These are phyloP conservation scores for Boleophthalmus pectinirostris DNA, from an alignment of 2,113 vertebrate genomes.

Conservation along the genomic window DNA sequence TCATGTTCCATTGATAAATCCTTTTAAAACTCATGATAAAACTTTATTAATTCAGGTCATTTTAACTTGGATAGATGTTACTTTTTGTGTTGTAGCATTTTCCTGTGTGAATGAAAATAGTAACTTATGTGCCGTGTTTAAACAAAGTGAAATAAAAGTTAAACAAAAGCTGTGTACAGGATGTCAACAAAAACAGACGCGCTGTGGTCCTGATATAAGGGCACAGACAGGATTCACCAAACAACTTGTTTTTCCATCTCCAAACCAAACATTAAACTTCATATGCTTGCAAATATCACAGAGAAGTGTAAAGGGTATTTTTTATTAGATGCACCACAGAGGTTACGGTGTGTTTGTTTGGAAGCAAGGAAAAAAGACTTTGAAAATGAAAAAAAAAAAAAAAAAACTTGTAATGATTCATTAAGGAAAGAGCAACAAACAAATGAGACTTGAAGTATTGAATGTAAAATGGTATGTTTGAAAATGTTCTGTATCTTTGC, in stretches of 20 bases:
- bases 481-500: too few species aligned
- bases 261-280: neutral
- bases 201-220: neutral
- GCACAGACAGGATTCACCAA: neutral
- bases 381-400: too few species aligned
- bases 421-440: neutral
- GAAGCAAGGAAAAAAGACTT: neutral
- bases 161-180: neutral
- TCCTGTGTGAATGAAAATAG: neutral
- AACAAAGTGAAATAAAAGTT: neutral
- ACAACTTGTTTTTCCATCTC: neutral
- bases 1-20: too few species aligned
- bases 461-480: too few species aligned
- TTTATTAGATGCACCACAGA: neutral
- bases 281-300: slow-evolving; percentile 2
- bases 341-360: neutral
- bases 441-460: neutral
- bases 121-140: neutral
- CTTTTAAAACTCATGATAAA: too few species aligned
- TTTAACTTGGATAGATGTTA: too few species aligned
- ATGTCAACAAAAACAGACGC: neutral
- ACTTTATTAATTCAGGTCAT: too few species aligned
- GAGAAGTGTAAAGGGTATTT: neutral
- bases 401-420: too few species aligned
- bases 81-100: neutral